A percentile compares a stretch with the other conserved stretches of the same genome.
These are phyloP conservation scores for Urosaurus nigricauda DNA, from an alignment of 2,797 vertebrate genomes.

Conservation along the genomic window DNA sequence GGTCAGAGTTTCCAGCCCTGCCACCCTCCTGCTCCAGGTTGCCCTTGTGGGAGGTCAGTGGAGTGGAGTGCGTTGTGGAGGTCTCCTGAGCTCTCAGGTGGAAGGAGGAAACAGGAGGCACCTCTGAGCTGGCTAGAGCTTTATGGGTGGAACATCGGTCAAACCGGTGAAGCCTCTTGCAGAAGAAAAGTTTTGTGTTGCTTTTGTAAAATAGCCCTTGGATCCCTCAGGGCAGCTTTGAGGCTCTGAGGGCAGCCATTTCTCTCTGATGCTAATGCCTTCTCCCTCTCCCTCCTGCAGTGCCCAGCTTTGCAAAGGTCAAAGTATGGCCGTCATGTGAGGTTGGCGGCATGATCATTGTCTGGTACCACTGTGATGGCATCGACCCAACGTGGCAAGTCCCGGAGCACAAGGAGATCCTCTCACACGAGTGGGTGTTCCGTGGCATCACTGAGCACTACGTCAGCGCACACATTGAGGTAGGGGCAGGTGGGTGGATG, in stretches of 20 bases:
- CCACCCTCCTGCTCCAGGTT: too few relatives aligned
- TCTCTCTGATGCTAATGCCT: background rate
- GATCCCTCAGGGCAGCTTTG: too few relatives aligned
- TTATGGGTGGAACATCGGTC: too few relatives aligned
- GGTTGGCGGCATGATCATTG: conserved; percentile 80
- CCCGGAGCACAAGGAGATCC: conserved; percentile 79
- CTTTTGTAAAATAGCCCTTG: too few relatives aligned
- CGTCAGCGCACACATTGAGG: conserved; percentile 83
- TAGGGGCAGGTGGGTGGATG: background rate
- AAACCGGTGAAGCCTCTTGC: too few relatives aligned
- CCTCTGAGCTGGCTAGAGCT: too few relatives aligned
- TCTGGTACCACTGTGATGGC: conserved; percentile 86
- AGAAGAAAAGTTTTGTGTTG: background rate
- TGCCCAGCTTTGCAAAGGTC: conserved; percentile 81
- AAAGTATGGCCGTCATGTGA: conserved; percentile 82
- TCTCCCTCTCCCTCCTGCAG: conserved; percentile 64
- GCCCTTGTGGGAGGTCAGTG: background rate
- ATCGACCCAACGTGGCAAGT: conserved; percentile 77
- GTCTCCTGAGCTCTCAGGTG: too few relatives aligned
- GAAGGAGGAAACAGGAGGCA: too few relatives aligned
- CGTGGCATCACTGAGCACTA: conserved; percentile 82
- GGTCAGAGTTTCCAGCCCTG: background rate
- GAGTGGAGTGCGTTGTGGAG: background rate
- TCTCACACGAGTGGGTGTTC: conserved; percentile 80
- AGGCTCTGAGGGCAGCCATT: too few relatives aligned